Conservation (phyloP, 2,888 invertebrate genomes). For the Apamea crenata region DNA sequence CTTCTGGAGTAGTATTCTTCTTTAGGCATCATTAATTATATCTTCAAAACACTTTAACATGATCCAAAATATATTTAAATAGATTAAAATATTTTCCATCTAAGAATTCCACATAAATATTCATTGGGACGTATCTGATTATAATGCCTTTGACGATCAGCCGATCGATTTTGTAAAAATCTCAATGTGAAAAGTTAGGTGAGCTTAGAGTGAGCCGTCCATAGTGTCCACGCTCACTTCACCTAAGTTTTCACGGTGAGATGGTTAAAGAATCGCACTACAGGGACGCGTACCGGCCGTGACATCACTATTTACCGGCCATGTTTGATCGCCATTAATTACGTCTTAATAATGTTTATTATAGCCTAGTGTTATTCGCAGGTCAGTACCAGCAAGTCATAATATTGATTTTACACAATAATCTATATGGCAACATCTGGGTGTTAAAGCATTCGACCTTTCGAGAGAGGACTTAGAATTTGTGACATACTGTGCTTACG, state of each 20-base stretch:
- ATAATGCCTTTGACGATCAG: conserved; percentile 52
- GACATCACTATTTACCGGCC: conserved; percentile 66
- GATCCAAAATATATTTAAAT: conserved; percentile 12
- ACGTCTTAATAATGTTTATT: conserved; percentile 58
- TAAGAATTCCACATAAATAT: conserved; percentile 33
- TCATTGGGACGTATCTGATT: conserved; percentile 49
- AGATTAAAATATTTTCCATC: conserved; percentile 8
- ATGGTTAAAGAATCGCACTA: too few relatives aligned
- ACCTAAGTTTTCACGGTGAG: too few relatives aligned
- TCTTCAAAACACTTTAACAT: background rate
- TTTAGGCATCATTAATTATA: background rate
- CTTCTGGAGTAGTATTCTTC: conserved; percentile 2
- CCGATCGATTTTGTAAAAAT: too few relatives aligned
- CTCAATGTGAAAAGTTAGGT: too few relatives aligned
- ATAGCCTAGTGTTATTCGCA: conserved; percentile 53
- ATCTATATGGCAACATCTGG: conserved; percentile 29
- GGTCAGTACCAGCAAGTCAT: conserved; percentile 55
- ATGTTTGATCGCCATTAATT: conserved; percentile 68
- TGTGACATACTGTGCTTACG: background rate
- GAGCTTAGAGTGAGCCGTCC: too few relatives aligned
- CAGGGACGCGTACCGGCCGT: conserved; percentile 54
- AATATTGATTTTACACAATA: conserved; percentile 50
- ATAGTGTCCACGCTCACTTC: too few relatives aligned
- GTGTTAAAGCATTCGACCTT: conserved; percentile 12
- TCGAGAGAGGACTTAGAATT: conserved; percentile 29